Evolutionary conservation across 2,797 vertebrate species (phyloP).

Genomic region (Myotis myotis): DNA sequence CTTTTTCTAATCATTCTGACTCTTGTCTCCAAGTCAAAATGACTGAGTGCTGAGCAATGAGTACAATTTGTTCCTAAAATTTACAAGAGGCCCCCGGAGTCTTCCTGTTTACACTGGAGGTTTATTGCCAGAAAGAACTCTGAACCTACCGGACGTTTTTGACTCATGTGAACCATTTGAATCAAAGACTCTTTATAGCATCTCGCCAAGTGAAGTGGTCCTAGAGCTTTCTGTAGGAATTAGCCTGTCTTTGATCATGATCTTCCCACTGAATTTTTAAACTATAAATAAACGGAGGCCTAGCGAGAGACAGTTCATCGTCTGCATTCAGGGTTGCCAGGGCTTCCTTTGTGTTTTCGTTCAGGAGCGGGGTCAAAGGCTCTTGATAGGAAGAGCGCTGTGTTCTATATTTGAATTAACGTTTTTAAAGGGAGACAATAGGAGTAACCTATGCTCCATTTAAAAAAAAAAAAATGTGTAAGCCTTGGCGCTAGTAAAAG

Average conservation of each 20-base stretch:
- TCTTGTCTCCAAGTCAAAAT: constrained; percentile 30
- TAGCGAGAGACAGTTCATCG: background rate
- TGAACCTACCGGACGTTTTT: background rate
- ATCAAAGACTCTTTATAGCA: constrained; percentile 50
- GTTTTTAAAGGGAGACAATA: constrained; percentile 8
- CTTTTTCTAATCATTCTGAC: background rate
- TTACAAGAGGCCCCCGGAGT: background rate
- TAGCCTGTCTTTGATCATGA: constrained; percentile 45
- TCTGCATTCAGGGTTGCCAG: constrained; percentile 25
- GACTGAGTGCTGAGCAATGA: constrained; percentile 6
- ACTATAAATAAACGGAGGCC: constrained; percentile 43
- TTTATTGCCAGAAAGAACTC: constrained; percentile 63
- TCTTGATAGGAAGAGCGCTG: background rate
- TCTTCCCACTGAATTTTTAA: constrained; percentile 60
- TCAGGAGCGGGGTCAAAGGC: constrained; percentile 10
- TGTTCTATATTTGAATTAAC: constrained; percentile 31
- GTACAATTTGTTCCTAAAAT: constrained; percentile 30
- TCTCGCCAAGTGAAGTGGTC: constrained; percentile 22
- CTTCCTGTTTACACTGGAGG: constrained; percentile 60
- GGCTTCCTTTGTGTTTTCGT: constrained; percentile 47
- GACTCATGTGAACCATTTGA: constrained; percentile 31
- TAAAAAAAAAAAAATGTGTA: background rate
- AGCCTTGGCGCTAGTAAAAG: background rate
- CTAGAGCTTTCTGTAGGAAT: constrained; percentile 28
- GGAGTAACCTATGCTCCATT: background rate